Percentiles rank a stretch among this genome's conserved stretches.
These are phyloP conservation scores for Anas platyrhynchos DNA, from an alignment of 2,113 vertebrate species.

Conservation along the genomic window DNA sequence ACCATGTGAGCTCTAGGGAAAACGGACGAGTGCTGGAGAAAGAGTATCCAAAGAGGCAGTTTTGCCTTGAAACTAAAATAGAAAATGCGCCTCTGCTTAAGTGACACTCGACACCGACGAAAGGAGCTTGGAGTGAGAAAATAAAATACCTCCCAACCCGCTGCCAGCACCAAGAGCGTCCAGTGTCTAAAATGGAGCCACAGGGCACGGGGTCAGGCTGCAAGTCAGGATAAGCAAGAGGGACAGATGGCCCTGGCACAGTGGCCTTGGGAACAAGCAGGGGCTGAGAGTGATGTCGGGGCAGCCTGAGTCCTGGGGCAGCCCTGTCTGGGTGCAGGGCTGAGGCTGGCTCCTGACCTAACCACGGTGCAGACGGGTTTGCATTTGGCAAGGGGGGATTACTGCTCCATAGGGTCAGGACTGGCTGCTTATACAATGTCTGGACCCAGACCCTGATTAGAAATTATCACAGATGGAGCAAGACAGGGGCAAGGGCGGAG, in stretches of 20 bases:
- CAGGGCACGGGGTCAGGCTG: not conserved
- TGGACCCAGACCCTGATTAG: slow-evolving; percentile 48
- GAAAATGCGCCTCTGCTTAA: not conserved
- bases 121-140: not conserved
- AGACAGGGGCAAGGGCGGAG: not conserved
- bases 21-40: not conserved
- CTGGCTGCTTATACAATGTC: slow-evolving; percentile 27
- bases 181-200: not conserved
- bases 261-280: fast-evolving
- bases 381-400: not conserved
- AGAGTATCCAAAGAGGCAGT: not conserved
- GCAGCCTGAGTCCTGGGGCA: not conserved
- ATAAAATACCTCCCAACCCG: not conserved
- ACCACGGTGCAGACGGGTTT: not conserved
- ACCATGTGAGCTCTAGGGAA: not conserved
- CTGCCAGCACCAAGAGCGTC: not conserved
- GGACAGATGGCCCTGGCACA: not conserved
- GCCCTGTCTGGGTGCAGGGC: not conserved
- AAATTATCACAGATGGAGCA: slow-evolving; percentile 10
- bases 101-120: not conserved
- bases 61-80: not conserved
- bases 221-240: not conserved
- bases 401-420: not conserved
- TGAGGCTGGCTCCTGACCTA: not conserved
- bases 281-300: not conserved